Evolutionary conservation across 2,888 invertebrate species (phyloP).

Genomic region (Lepas anatifera): DNA sequence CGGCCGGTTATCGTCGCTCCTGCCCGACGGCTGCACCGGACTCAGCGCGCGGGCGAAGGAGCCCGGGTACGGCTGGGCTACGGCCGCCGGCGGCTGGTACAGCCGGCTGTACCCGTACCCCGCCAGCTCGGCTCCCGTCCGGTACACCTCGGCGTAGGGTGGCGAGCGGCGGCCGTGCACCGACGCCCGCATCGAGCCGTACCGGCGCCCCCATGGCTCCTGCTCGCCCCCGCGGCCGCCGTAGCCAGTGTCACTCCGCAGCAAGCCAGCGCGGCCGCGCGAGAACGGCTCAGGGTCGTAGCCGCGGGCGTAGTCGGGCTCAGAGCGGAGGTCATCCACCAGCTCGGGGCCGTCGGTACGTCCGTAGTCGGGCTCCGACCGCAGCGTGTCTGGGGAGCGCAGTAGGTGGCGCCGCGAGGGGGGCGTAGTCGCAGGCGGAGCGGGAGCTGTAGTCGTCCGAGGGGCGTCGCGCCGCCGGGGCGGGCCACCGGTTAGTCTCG

Average conservation of each 20-base stretch:
- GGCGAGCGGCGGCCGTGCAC: slow-evolving; percentile 6
- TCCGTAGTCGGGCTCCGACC: background rate
- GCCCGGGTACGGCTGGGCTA: background rate
- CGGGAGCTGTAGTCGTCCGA: background rate
- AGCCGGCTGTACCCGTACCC: background rate
- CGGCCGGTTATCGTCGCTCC: background rate
- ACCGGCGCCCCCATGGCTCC: background rate
- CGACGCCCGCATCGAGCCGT: background rate
- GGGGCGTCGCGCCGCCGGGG: background rate
- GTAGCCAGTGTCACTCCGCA: background rate
- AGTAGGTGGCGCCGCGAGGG: background rate
- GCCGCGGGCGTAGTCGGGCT: background rate
- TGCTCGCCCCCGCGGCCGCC: background rate
- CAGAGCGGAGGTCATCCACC: slow-evolving; percentile 1
- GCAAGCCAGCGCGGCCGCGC: background rate
- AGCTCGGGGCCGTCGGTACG: background rate
- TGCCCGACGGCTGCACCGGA: background rate
- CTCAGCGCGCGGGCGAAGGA: background rate
- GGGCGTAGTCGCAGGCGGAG: background rate
- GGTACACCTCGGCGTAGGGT: slow-evolving; percentile 8
- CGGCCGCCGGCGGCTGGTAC: no score
- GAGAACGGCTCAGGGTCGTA: background rate
- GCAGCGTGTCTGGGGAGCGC: background rate
- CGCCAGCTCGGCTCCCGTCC: background rate
- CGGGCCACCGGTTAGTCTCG: slow-evolving; percentile 4